Percentiles rank a stretch among this genome's conserved stretches.
phyloP scores from a whole-genome alignment of 2,888 invertebrate species.

The Argyresthia albistria region DNA sequence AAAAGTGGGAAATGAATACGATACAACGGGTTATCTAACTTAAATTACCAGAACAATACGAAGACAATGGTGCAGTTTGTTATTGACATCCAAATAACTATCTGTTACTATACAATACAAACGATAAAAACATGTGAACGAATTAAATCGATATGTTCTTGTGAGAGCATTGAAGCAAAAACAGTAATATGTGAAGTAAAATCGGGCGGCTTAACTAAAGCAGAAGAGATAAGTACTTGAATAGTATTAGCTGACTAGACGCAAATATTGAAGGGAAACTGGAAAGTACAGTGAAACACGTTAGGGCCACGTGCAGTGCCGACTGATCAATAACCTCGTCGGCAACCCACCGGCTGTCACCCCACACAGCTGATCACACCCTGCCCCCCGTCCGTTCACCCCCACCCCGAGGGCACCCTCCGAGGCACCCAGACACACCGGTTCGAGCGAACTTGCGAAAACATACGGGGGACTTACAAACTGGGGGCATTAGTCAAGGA shows the following conservation, averaged over 20 bases:
- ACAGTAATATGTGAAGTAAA: too few species aligned
- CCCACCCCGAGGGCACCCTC: conserved; percentile 27
- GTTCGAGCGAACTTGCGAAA: conserved; percentile 15
- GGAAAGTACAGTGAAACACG: conserved; percentile 26
- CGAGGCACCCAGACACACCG: conserved; percentile 20
- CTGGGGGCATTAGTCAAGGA: neutral
- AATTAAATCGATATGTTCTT: too few species aligned
- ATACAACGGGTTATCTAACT: too few species aligned
- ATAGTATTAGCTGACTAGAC: neutral
- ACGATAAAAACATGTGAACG: too few species aligned
- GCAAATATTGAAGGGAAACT: conserved; percentile 10
- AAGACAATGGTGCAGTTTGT: too few species aligned
- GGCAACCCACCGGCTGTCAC: conserved; percentile 58
- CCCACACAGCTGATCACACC: conserved; percentile 66
- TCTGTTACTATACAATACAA: too few species aligned
- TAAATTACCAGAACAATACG: too few species aligned
- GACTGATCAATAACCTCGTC: conserved; percentile 65
- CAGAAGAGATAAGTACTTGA: too few species aligned
- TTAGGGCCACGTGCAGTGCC: conserved; percentile 43
- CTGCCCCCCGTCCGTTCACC: conserved; percentile 53
- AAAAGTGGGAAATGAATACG: too few species aligned
- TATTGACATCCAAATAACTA: too few species aligned
- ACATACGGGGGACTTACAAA: conserved; percentile 17
- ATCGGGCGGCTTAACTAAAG: too few species aligned
- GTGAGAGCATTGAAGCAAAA: too few species aligned